Evolutionary conservation across 1,140 invertebrate genomes (phyloP).

Genomic region (Hylaeus anthracinus): DNA sequence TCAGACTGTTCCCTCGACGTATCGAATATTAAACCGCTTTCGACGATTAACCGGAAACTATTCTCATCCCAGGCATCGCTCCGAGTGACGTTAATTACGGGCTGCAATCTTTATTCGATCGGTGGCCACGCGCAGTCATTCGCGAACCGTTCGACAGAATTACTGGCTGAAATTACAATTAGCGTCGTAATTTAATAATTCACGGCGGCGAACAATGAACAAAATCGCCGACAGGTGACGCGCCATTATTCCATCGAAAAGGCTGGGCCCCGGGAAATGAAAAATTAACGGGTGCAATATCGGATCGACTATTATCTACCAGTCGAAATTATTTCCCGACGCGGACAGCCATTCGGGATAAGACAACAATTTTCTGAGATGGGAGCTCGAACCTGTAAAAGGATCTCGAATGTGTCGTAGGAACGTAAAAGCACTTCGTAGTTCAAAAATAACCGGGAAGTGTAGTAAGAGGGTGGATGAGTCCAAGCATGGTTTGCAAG

Average conservation of each 20-base stretch:
- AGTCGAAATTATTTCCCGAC: neutral
- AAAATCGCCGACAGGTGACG: constrained; percentile 6
- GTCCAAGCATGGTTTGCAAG: too few relatives aligned
- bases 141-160: neutral
- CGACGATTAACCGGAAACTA: neutral
- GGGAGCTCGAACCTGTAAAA: too few relatives aligned
- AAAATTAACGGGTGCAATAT: constrained; percentile 22
- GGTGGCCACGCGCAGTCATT: neutral
- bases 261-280: constrained; percentile 10
- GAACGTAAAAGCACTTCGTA: too few relatives aligned
- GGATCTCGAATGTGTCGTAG: too few relatives aligned
- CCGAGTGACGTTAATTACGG: constrained; percentile 17
- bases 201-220: neutral
- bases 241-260: constrained; percentile 20
- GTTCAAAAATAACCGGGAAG: too few relatives aligned
- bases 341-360: too few relatives aligned
- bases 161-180: constrained; percentile 39
- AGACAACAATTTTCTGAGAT: too few relatives aligned
- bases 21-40: neutral
- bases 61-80: neutral
- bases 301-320: neutral
- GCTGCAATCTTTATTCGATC: constrained; percentile 26
- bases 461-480: too few relatives aligned
- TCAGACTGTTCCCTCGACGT: too few relatives aligned
- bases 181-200: constrained; percentile 29